Evolutionary conservation across 2,888 invertebrate species (phyloP).

Genomic region (Linnaemya tessellans): DNA sequence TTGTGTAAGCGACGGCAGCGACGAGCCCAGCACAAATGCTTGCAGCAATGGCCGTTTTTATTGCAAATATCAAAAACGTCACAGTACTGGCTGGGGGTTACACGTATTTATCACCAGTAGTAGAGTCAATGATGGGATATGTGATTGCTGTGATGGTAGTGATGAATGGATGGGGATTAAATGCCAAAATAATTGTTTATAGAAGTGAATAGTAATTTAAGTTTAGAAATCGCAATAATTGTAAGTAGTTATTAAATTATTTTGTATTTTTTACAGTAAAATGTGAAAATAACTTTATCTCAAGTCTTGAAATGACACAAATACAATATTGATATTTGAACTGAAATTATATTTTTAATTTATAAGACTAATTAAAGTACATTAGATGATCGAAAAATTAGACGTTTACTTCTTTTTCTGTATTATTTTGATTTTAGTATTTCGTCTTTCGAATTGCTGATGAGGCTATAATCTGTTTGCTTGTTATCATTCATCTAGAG

Average conservation of each 20-base stretch:
- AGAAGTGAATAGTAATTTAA: conserved; percentile 56
- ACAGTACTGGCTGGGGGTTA: conserved; percentile 81
- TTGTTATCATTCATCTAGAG: too few species aligned
- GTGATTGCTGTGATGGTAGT: conserved; percentile 97
- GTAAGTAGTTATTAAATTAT: conserved; percentile 24
- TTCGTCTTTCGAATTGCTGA: too few species aligned
- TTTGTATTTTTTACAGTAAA: conserved; percentile 20
- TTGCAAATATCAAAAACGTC: conserved; percentile 85
- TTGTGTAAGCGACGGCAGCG: conserved; percentile 89
- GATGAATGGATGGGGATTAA: conserved; percentile 88
- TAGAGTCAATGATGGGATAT: conserved; percentile 96
- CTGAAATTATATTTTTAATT: not conserved
- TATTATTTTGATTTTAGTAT: too few species aligned
- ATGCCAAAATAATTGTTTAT: conserved; percentile 79
- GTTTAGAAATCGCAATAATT: not conserved
- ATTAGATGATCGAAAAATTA: not conserved
- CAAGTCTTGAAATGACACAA: conserved; percentile 16
- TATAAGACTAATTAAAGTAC: not conserved
- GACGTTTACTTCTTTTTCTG: not conserved
- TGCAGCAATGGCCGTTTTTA: conserved; percentile 93
- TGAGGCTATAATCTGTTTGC: too few species aligned
- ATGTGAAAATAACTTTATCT: conserved; percentile 10
- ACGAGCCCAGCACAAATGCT: conserved; percentile 94
- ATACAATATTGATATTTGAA: conserved; percentile 20
- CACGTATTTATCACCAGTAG: conserved; percentile 87